Base-by-base conservation (phyloP, 2,113 vertebrate species). In the Acanthisitta chloris region DNA sequence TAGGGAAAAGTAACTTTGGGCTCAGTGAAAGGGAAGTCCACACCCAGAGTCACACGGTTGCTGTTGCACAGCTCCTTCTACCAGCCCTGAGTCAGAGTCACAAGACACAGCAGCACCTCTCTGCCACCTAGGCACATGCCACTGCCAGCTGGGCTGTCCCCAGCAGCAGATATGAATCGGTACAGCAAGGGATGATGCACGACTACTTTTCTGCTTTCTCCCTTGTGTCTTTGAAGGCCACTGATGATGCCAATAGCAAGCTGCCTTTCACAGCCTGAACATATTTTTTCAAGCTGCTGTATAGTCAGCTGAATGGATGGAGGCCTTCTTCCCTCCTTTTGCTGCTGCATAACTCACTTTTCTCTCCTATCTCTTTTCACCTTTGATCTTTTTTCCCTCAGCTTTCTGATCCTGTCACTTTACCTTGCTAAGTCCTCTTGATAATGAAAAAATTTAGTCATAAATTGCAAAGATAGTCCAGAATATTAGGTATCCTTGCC, bases 41-140 rank as follows among this genome's bases (percentile, higher is more conserved):
- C 8, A 9, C 1, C 4, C 48, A 14, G 19, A 57, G n/a, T 34
- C 10, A 19, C 2, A 2, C 28, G 42, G 38, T 5, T 2, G 0
- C 40, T 2, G 3, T 16, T 23, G 28, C 62, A 70, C 46, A 49
- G 46, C 43, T 91, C 46, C 38, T 66, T 55, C 24, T 33, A 58
- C 46, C 83, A 36, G 31, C 40, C 51, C 29, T 2, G 3, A 64
- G 48, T 26, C 48, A 78, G n/a, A 62, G 45, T 20, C 55, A 45
- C 4, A 2, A n/a, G 52, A 5, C n/a, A 28, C 31, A 36, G 20
- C 72, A 76, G 20, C 17, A 8, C 9, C 62, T 54, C 58, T 52
- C 26, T 20, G 34, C 14, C 81, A 52, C 40, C 0, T 2, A 29
- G 40, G 36, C 67, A 55, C 77, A 76, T 86, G 71, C 42, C 14